Percentiles rank a stretch among this genome's conserved stretches.
Conservation (phyloP, 2,888 invertebrate species). For the Spatulosminthurus flaviceps region DNA sequence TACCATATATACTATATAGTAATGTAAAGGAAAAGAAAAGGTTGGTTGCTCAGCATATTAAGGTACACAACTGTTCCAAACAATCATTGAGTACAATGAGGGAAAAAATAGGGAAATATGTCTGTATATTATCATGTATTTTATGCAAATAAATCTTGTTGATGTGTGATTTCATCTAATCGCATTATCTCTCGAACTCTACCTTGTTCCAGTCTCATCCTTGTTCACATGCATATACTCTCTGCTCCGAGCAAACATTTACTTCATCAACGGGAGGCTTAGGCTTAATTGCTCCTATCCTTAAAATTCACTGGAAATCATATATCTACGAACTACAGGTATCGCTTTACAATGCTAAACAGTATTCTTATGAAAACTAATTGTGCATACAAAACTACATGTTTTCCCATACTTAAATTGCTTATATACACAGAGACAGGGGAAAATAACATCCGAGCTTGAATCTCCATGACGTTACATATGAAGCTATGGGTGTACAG, state of each 20-base stretch:
- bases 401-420: too few species aligned
- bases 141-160: constrained; percentile 51
- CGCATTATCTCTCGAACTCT: constrained; percentile 26
- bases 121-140: constrained; percentile 62
- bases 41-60: background rate
- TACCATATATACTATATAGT: too few species aligned
- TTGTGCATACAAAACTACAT: too few species aligned
- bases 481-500: too few species aligned
- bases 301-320: background rate
- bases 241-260: background rate
- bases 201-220: background rate
- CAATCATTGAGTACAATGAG: background rate
- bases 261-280: constrained; percentile 18
- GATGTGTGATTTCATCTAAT: constrained; percentile 45
- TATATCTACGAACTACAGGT: too few species aligned
- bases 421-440: too few species aligned
- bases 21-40: background rate
- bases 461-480: too few species aligned
- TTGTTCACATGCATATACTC: background rate
- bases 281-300: background rate
- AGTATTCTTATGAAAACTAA: too few species aligned
- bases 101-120: constrained; percentile 22
- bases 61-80: too few species aligned
- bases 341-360: too few species aligned
- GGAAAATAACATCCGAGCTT: too few species aligned